Conservation (phyloP, 2,113 vertebrate species). For the Oreamnos americanus region DNA sequence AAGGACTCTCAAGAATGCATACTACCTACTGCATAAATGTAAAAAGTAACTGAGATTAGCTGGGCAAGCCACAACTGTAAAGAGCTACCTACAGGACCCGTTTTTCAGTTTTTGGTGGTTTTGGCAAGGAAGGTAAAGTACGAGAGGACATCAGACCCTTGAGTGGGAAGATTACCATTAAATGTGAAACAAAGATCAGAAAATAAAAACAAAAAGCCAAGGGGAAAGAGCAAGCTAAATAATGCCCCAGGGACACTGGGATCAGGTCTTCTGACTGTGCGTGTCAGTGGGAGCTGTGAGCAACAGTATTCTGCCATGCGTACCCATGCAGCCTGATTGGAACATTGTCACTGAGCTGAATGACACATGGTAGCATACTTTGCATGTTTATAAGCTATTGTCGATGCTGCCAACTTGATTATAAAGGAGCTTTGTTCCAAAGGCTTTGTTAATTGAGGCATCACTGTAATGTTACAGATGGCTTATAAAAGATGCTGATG, state of each 20-base stretch:
- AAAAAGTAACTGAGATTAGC: background rate
- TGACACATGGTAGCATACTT: constrained; percentile 41
- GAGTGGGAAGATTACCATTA: background rate
- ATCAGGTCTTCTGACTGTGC: background rate
- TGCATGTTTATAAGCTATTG: constrained; percentile 54
- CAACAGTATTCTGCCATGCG: background rate
- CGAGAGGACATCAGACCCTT: background rate
- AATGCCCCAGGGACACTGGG: background rate
- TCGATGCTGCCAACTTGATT: constrained; percentile 33
- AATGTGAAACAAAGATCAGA: background rate
- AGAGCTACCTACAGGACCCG: background rate
- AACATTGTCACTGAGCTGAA: constrained; percentile 34
- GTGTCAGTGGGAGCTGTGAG: background rate
- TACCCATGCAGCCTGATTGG: background rate
- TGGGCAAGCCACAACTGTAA: background rate
- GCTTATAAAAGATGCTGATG: constrained; percentile 33
- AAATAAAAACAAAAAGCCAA: background rate
- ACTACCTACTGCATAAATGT: background rate
- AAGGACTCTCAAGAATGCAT: background rate
- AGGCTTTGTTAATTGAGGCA: constrained; percentile 46
- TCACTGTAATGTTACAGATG: constrained; percentile 51
- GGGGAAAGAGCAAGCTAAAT: background rate
- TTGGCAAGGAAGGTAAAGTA: background rate
- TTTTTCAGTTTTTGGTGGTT: background rate
- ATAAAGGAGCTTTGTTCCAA: constrained; percentile 66